These are phyloP conservation scores for Drosophila mayaguana DNA, from an alignment of 2,888 invertebrate species.

Conservation along the genomic window DNA sequence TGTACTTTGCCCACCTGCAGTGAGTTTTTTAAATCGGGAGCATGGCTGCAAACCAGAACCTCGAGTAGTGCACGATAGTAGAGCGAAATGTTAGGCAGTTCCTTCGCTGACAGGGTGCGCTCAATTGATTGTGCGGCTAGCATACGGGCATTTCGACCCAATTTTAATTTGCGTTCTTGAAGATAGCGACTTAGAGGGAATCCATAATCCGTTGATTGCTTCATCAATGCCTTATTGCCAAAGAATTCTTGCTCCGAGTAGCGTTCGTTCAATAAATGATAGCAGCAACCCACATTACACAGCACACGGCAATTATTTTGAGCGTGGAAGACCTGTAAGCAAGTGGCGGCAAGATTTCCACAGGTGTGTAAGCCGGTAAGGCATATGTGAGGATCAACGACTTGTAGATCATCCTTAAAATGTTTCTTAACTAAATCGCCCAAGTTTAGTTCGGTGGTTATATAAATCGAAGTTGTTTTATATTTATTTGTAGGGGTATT, in stretches of 20 bases:
- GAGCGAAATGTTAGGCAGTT: conserved; percentile 88
- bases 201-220: conserved; percentile 84
- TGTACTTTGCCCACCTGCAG: conserved; percentile 88
- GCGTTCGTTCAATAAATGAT: conserved; percentile 91
- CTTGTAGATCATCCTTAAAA: conserved; percentile 84
- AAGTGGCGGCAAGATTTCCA: conserved; percentile 92
- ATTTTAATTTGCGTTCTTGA: conserved; percentile 84
- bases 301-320: conserved; percentile 87
- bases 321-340: conserved; percentile 89
- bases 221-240: conserved; percentile 77
- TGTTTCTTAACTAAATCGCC: conserved; percentile 85
- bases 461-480: conserved; percentile 88
- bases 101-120: conserved; percentile 87
- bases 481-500: conserved; percentile 84
- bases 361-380: conserved; percentile 94
- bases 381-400: conserved; percentile 84
- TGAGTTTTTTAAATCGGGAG: conserved; percentile 83
- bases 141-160: conserved; percentile 94
- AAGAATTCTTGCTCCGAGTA: conserved; percentile 83
- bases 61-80: conserved; percentile 92
- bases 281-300: conserved; percentile 95
- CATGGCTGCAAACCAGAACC: conserved; percentile 86
- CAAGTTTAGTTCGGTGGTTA: conserved; percentile 88
- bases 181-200: conserved; percentile 90
- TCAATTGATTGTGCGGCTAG: conserved; percentile 93